phyloP scores from a whole-genome alignment of 2,888 invertebrate genomes.

The Cephonodes hylas region DNA sequence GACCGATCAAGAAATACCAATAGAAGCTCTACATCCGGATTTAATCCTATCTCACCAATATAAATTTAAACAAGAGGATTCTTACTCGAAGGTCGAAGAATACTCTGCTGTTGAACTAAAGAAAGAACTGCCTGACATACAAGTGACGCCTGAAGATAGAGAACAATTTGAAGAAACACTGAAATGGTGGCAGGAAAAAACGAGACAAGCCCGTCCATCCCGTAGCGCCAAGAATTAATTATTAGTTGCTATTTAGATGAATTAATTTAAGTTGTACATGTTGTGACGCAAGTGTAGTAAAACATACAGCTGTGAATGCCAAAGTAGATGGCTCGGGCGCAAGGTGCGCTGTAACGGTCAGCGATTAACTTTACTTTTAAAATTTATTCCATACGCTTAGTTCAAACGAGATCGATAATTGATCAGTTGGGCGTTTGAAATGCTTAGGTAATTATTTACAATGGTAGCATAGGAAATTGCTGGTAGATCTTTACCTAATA shows the following conservation, averaged over 20 bases:
- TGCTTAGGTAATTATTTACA: conserved; percentile 1
- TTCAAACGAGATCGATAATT: conserved; percentile 18
- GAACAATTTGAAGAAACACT: conserved; percentile 76
- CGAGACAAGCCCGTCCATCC: conserved; percentile 54
- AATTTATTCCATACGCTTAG: conserved; percentile 22
- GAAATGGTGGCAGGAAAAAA: conserved; percentile 79
- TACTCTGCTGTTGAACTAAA: conserved; percentile 74
- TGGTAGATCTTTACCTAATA: background rate
- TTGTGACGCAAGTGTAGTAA: conserved; percentile 43
- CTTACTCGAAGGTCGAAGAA: conserved; percentile 63
- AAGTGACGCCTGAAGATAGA: conserved; percentile 72
- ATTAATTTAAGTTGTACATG: conserved; percentile 43
- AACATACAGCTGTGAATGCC: conserved; percentile 76
- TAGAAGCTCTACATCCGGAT: conserved; percentile 57
- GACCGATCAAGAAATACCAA: conserved; percentile 44
- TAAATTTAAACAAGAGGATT: conserved; percentile 63
- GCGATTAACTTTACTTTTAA: conserved; percentile 34
- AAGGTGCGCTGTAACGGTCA: conserved; percentile 76
- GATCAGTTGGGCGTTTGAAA: background rate
- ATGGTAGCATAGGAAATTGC: background rate
- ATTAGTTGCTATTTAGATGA: conserved; percentile 31
- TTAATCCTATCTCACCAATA: conserved; percentile 57
- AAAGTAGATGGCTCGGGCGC: conserved; percentile 68
- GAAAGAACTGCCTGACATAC: conserved; percentile 72
- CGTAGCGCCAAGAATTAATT: conserved; percentile 37